These are phyloP conservation scores for Nematostella vectensis DNA, from an alignment of 92 coral and sea anemone genomes.

Conservation along the genomic window DNA sequence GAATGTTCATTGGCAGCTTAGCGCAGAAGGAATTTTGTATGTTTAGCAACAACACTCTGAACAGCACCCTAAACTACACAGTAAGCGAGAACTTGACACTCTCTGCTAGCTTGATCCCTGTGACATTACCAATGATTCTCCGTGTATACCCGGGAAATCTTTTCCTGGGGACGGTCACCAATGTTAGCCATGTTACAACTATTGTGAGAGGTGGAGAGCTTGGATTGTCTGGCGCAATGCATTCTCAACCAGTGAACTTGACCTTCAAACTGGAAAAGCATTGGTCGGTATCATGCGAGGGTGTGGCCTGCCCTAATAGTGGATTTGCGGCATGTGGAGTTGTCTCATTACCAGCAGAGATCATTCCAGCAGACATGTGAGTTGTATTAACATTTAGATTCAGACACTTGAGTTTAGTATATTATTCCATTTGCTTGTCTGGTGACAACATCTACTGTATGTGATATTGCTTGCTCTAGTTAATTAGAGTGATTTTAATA, in stretches of 20 bases:
- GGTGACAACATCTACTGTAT: too few species aligned
- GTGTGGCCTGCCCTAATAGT: slow-evolving; percentile 6
- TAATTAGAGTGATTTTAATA: too few species aligned
- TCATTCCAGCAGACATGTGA: slow-evolving; percentile 44
- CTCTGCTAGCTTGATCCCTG: slow-evolving; percentile 6
- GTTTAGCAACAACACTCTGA: slow-evolving; percentile 31
- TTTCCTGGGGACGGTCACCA: slow-evolving; percentile 25
- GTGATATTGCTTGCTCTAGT: too few species aligned
- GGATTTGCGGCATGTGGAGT: slow-evolving; percentile 37
- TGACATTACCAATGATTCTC: slow-evolving; percentile 22
- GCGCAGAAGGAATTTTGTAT: slow-evolving; percentile 41
- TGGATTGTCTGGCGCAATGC: slow-evolving; percentile 31
- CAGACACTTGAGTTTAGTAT: too few species aligned
- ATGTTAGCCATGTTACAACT: slow-evolving; percentile 58
- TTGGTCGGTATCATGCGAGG: slow-evolving; percentile 45
- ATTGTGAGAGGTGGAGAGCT: slow-evolving; percentile 38
- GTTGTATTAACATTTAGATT: slow-evolving; percentile 6
- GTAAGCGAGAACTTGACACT: background rate
- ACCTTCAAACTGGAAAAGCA: slow-evolving; percentile 44
- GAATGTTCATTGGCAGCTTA: slow-evolving; percentile 17
- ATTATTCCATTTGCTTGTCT: too few species aligned
- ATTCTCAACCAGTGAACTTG: slow-evolving; percentile 26
- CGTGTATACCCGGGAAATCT: slow-evolving; percentile 14
- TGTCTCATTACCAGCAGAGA: slow-evolving; percentile 23
- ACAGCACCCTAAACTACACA: slow-evolving; percentile 1